These are phyloP conservation scores for Ibidorhyncha struthersii DNA, from an alignment of 2,113 vertebrate species.

Conservation along the genomic window DNA sequence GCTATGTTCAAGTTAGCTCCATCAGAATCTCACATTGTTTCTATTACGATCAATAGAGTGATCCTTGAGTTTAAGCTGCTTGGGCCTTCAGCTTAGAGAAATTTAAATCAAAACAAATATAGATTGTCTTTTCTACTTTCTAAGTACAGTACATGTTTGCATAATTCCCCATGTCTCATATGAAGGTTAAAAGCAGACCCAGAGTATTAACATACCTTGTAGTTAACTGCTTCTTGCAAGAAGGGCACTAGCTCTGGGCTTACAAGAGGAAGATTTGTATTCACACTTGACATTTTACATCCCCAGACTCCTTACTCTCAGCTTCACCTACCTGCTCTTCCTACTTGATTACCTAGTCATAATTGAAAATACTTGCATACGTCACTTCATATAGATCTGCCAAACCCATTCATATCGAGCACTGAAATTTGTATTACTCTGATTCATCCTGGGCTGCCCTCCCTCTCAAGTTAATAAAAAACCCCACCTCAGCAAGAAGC, in stretches of 20 bases:
- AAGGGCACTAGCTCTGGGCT: neutral
- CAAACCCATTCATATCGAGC: neutral
- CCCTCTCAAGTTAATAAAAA: neutral
- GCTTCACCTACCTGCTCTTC: neutral
- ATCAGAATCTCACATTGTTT: neutral
- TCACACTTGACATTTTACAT: neutral
- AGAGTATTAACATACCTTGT: neutral
- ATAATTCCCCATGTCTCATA: neutral
- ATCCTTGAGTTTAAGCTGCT: neutral
- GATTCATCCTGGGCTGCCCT: neutral
- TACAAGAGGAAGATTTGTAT: neutral
- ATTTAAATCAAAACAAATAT: neutral
- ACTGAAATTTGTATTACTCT: neutral
- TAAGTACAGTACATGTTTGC: neutral
- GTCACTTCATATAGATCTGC: neutral
- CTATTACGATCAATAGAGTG: neutral
- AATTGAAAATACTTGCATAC: neutral
- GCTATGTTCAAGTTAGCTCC: neutral
- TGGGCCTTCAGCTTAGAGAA: neutral
- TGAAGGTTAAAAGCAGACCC: neutral
- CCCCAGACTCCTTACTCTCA: neutral
- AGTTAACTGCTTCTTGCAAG: neutral
- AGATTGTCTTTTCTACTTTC: neutral
- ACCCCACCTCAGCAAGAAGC: accelerated
- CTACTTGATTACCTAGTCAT: neutral